Evolutionary conservation across 2,113 vertebrate genomes (phyloP).

Genomic region (Otocyon megalotis): DNA sequence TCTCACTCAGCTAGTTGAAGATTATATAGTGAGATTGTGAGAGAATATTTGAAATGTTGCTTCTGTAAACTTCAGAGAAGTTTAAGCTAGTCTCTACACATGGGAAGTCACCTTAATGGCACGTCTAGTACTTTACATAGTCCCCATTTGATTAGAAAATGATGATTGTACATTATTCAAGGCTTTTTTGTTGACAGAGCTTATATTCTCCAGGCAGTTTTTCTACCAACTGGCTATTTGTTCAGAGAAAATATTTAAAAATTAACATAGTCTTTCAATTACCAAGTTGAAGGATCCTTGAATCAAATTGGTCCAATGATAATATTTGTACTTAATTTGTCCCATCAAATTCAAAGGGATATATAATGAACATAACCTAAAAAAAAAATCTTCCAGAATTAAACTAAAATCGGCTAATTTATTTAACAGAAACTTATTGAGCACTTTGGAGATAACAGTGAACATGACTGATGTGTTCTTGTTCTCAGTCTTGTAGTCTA

Average conservation of each 20-base stretch:
- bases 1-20: not conserved
- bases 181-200: not conserved
- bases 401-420: not conserved
- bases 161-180: not conserved
- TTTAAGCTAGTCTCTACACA: not conserved
- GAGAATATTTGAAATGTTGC: not conserved
- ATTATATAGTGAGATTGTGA: not conserved
- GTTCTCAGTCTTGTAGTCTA: not conserved
- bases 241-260: slow-evolving; percentile 39
- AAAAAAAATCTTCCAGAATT: not conserved
- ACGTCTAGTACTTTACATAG: not conserved
- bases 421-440: not conserved
- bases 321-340: not conserved
- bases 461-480: not conserved
- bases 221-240: not conserved
- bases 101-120: not conserved
- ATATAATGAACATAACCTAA: not conserved
- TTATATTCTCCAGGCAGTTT: not conserved
- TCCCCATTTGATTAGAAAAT: not conserved
- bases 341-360: not conserved
- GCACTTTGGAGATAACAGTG: not conserved
- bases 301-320: not conserved
- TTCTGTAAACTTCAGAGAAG: not conserved
- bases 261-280: not conserved
- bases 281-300: not conserved